Conservation (phyloP, 2,113 vertebrate species). For the Redunca redunca region DNA sequence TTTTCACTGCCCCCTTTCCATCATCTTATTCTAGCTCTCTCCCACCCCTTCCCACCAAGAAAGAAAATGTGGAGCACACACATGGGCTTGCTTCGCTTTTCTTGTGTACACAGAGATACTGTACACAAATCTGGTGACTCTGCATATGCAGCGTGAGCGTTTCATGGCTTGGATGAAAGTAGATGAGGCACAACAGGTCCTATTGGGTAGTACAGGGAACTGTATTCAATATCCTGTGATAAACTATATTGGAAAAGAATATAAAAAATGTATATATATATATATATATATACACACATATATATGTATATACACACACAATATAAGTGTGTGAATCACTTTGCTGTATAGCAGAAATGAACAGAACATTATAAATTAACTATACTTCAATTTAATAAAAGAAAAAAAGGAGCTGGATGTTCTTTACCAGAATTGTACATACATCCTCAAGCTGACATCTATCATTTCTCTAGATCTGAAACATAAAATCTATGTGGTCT, state of each 20-base stretch:
- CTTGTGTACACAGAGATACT: no score
- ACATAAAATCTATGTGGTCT: background rate
- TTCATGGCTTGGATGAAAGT: background rate
- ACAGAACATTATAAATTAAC: background rate
- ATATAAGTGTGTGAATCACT: background rate
- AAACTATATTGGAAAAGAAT: background rate
- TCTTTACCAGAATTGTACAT: background rate
- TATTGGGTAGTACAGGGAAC: background rate
- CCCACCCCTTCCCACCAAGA: background rate
- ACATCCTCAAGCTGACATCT: background rate
- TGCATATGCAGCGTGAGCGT: background rate
- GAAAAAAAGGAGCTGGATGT: background rate
- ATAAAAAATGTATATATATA: background rate
- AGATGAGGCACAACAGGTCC: background rate
- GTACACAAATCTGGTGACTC: background rate
- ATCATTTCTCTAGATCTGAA: background rate
- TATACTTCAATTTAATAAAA: background rate
- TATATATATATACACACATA: background rate
- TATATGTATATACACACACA: background rate
- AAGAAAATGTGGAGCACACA: background rate
- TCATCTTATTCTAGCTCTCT: background rate
- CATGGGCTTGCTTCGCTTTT: background rate
- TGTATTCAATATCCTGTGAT: background rate
- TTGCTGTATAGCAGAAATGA: background rate
- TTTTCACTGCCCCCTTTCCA: background rate